Evolutionary conservation across 2,797 vertebrate species (phyloP).

Genomic region (Tapirus indicus): DNA sequence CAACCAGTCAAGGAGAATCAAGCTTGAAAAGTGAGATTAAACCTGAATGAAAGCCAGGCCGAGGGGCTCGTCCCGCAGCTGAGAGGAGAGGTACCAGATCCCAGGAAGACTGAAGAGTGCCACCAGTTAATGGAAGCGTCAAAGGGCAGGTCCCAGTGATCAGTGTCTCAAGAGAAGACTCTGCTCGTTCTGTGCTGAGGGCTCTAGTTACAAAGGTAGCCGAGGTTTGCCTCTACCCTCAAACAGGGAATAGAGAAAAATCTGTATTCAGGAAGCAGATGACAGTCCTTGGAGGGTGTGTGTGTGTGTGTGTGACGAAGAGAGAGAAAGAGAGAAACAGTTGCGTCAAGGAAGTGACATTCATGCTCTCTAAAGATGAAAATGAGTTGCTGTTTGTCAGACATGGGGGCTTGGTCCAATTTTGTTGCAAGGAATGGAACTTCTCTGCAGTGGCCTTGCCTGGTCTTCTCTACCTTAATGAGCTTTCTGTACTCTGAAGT

Average conservation of each 20-base stretch:
- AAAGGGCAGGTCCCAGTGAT: not conserved
- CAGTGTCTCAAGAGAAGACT: not conserved
- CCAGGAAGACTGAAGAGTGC: not conserved
- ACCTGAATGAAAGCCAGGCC: not conserved
- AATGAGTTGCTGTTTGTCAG: not conserved
- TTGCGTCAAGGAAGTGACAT: not conserved
- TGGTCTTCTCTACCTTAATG: not conserved
- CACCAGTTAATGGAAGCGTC: not conserved
- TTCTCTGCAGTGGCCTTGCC: not conserved
- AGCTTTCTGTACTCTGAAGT: not conserved
- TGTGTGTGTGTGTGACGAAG: not conserved
- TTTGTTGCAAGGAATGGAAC: not conserved
- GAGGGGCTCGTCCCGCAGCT: not conserved
- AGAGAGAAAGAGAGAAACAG: not conserved
- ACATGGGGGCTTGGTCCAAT: not conserved
- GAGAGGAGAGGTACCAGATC: not conserved
- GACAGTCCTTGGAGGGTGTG: not conserved
- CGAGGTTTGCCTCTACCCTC: not conserved
- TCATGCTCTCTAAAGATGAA: not conserved
- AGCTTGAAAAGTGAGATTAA: not conserved
- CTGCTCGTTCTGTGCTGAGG: not conserved
- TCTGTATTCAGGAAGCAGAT: not conserved
- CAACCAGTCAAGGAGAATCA: not conserved
- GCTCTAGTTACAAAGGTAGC: not conserved
- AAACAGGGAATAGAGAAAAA: slow-evolving; percentile 18